Conservation (phyloP, 1,140 invertebrate species). For the Temnothorax curvispinosus region DNA sequence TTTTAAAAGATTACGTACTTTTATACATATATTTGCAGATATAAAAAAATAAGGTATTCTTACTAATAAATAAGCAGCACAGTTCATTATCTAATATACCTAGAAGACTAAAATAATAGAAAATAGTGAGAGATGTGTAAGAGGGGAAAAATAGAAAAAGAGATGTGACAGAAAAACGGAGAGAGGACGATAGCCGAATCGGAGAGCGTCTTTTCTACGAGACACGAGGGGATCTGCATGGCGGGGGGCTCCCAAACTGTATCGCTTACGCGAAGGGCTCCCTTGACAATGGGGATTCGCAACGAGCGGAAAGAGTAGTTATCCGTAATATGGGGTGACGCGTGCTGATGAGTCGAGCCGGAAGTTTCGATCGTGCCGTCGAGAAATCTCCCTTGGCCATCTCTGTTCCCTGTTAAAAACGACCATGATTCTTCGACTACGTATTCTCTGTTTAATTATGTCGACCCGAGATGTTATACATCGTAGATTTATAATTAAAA, state of each 20-base stretch:
- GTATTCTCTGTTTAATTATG: slow-evolving; percentile 9
- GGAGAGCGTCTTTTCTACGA: slow-evolving; percentile 38
- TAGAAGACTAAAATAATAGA: neutral
- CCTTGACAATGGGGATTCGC: slow-evolving; percentile 77
- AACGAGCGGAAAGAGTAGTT: slow-evolving; percentile 83
- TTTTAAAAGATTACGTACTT: neutral
- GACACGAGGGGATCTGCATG: slow-evolving; percentile 21
- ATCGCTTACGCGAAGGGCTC: slow-evolving; percentile 79
- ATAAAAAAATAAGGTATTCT: neutral
- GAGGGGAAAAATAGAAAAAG: neutral
- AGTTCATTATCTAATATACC: neutral
- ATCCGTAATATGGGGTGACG: slow-evolving; percentile 82
- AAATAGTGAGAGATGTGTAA: neutral
- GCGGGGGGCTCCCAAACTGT: slow-evolving; percentile 71
- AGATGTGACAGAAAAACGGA: neutral
- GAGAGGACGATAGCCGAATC: neutral
- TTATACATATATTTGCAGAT: neutral
- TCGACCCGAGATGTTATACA: neutral
- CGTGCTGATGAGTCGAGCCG: slow-evolving; percentile 82
- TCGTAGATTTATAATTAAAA: slow-evolving; percentile 28
- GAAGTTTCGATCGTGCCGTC: slow-evolving; percentile 80
- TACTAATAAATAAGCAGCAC: neutral
- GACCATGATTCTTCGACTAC: slow-evolving; percentile 11
- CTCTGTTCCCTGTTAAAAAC: slow-evolving; percentile 63
- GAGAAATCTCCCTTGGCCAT: slow-evolving; percentile 1